phyloP scores from a whole-genome alignment of 2,797 vertebrate genomes.

The Scleropages formosus region DNA sequence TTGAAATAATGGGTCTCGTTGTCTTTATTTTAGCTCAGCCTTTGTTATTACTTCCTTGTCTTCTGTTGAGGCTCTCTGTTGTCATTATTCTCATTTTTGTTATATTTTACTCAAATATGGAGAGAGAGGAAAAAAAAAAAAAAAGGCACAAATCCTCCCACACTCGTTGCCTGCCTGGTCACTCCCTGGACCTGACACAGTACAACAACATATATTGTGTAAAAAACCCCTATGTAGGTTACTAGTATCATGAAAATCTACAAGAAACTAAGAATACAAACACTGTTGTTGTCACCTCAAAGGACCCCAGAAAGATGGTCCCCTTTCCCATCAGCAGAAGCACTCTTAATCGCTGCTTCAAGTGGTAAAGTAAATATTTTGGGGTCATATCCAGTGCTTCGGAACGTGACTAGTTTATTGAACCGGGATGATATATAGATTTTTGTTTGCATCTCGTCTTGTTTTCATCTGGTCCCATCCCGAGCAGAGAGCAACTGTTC shows the following conservation, averaged over 20 bases:
- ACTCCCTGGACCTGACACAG: too few species aligned
- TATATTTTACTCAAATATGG: too few species aligned
- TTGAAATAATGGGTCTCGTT: too few species aligned
- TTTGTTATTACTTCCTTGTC: too few species aligned
- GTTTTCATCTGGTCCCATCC: neutral
- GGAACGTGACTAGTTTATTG: constrained; percentile 57
- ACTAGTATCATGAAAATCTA: neutral
- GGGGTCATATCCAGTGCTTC: constrained; percentile 46
- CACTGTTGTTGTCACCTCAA: neutral
- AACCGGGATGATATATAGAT: constrained; percentile 60
- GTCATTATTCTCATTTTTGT: too few species aligned
- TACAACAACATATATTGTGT: too few species aligned
- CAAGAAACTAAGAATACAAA: neutral
- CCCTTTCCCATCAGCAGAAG: neutral
- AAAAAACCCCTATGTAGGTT: too few species aligned
- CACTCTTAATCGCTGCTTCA: constrained; percentile 27
- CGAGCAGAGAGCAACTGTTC: neutral
- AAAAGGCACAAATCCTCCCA: too few species aligned
- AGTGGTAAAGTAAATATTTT: constrained; percentile 56
- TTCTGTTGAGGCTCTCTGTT: too few species aligned
- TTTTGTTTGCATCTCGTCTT: neutral
- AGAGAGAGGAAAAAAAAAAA: too few species aligned
- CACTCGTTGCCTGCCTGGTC: too few species aligned
- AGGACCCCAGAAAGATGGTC: neutral
- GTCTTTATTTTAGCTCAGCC: too few species aligned